These are phyloP conservation scores for Drosophila arawakana DNA, from an alignment of 1,140 invertebrate genomes.

Conservation along the genomic window DNA sequence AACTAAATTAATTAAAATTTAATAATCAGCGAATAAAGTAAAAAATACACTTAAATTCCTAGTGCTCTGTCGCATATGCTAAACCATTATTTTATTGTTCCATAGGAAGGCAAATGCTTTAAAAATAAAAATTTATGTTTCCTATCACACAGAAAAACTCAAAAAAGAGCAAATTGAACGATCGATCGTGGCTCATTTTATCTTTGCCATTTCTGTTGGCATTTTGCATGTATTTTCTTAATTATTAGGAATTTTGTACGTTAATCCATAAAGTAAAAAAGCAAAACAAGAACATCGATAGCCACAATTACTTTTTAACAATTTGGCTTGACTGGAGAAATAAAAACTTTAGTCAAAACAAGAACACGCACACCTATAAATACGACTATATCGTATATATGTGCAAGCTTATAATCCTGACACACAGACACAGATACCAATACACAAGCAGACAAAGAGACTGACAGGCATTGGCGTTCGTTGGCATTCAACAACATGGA, in stretches of 20 bases:
- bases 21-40: background rate
- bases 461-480: constrained; percentile 40
- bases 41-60: constrained; percentile 12
- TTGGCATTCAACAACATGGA: constrained; percentile 68
- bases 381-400: constrained; percentile 10
- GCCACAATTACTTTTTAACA: constrained; percentile 54
- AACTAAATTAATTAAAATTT: background rate
- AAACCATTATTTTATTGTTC: constrained; percentile 31
- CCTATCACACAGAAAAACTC: too few species aligned
- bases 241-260: constrained; percentile 9
- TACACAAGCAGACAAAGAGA: constrained; percentile 2
- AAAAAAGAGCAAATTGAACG: too few species aligned
- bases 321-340: constrained; percentile 27
- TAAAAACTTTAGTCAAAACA: background rate
- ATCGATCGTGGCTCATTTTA: background rate
- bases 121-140: constrained; percentile 14
- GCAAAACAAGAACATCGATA: constrained; percentile 15
- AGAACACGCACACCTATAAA: constrained; percentile 49
- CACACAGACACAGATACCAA: constrained; percentile 21
- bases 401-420: constrained; percentile 55
- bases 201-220: background rate
- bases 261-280: constrained; percentile 22
- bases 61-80: constrained; percentile 41
- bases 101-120: constrained; percentile 27
- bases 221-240: constrained; percentile 13